These are phyloP conservation scores for Steromphala cineraria DNA, from an alignment of 2,888 invertebrate species.

Conservation along the genomic window DNA sequence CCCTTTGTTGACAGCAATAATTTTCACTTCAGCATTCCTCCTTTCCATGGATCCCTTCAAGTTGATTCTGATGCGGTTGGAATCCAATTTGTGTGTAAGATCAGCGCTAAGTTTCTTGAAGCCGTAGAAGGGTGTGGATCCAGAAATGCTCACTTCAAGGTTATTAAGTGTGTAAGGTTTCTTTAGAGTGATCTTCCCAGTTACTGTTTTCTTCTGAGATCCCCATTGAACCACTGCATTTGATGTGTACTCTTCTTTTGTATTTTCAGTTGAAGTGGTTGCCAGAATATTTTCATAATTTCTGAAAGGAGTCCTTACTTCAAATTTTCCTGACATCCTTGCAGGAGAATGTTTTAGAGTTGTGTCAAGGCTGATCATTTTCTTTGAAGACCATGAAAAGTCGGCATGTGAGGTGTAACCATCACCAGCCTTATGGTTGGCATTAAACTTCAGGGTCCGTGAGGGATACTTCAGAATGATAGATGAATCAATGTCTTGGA, in stretches of 20 bases:
- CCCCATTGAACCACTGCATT: neutral
- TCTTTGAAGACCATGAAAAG: neutral
- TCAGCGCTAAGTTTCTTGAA: constrained; percentile 37
- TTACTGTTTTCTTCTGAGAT: neutral
- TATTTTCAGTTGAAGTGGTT: neutral
- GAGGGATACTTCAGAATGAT: constrained; percentile 5
- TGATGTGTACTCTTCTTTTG: neutral
- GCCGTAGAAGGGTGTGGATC: constrained; percentile 50
- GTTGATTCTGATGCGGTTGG: neutral
- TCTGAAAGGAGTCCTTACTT: constrained; percentile 36
- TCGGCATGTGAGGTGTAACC: neutral
- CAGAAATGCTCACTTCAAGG: constrained; percentile 41
- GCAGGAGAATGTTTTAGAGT: too few relatives aligned
- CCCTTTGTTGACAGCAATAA: neutral
- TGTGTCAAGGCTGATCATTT: neutral
- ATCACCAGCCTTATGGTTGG: neutral
- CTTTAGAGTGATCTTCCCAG: neutral
- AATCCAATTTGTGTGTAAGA: neutral
- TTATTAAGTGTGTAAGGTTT: constrained; percentile 45
- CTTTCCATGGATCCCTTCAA: neutral
- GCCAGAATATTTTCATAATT: neutral
- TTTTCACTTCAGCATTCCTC: neutral
- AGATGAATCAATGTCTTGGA: neutral
- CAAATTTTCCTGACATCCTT: constrained; percentile 20
- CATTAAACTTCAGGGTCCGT: neutral